These are phyloP conservation scores for human DNA, from an alignment of 2,113 vertebrate species.

Conservation along the genomic window DNA sequence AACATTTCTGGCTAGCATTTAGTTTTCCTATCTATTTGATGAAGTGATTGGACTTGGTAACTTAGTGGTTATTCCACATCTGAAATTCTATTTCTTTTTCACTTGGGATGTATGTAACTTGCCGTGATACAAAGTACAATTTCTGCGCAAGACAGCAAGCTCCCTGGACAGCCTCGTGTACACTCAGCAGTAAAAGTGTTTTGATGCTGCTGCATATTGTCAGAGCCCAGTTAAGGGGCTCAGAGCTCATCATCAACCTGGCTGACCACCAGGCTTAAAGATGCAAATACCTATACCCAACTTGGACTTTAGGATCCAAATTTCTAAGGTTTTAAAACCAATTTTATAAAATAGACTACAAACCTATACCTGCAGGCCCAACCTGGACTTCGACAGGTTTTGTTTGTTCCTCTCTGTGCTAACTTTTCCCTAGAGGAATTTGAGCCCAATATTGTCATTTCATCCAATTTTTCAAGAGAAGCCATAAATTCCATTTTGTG, in stretches of 20 bases:
- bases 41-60: neutral
- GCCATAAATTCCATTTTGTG: neutral
- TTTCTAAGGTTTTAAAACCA: neutral
- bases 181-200: rapidly evolving
- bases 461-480: neutral
- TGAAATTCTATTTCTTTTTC: neutral
- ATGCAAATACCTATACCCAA: neutral
- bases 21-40: neutral
- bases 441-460: neutral
- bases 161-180: neutral
- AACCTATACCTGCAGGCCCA: neutral
- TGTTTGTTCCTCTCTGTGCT: neutral
- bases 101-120: neutral
- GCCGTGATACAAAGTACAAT: neutral
- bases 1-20: neutral
- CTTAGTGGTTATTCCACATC: neutral
- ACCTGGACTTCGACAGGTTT: neutral
- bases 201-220: neutral
- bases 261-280: neutral
- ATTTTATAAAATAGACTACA: neutral
- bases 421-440: neutral
- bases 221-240: neutral
- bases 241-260: neutral
- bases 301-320: neutral
- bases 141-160: neutral